Conservation (phyloP, 2,113 vertebrate species). For the Pantherophis guttatus region DNA sequence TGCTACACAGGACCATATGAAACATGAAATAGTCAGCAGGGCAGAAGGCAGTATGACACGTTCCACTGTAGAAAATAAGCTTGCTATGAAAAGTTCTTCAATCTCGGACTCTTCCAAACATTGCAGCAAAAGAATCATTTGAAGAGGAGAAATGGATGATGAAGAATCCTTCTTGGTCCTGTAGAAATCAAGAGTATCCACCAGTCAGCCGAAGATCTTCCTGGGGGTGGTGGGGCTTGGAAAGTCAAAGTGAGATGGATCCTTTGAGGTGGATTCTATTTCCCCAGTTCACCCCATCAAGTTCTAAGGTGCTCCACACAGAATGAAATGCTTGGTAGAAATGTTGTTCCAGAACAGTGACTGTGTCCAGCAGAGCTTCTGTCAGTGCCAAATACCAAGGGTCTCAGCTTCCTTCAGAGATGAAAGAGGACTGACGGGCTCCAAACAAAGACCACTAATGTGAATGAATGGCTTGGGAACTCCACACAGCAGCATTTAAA, state of each 20-base stretch:
- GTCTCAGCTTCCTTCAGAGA: slow-evolving; percentile 42
- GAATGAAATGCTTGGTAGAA: slow-evolving; percentile 23
- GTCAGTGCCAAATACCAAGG: slow-evolving; percentile 17
- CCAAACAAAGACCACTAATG: slow-evolving; percentile 37
- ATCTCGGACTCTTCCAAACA: slow-evolving; percentile 15
- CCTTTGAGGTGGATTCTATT: neutral
- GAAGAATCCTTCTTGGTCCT: slow-evolving; percentile 30
- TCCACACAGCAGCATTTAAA: slow-evolving; percentile 52
- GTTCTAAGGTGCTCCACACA: slow-evolving; percentile 35
- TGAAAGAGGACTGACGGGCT: slow-evolving; percentile 43
- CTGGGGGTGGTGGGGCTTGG: slow-evolving; percentile 16
- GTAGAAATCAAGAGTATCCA: neutral
- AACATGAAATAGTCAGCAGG: slow-evolving; percentile 21
- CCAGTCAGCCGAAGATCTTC: neutral
- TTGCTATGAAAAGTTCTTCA: neutral
- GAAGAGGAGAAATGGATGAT: slow-evolving; percentile 12
- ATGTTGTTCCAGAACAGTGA: slow-evolving; percentile 19
- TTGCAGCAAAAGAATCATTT: slow-evolving; percentile 21
- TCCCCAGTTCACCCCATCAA: neutral
- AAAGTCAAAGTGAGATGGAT: slow-evolving; percentile 6
- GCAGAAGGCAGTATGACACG: slow-evolving; percentile 16
- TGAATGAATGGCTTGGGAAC: slow-evolving; percentile 44
- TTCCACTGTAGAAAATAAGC: slow-evolving; percentile 4
- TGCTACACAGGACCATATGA: neutral
- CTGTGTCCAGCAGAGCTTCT: slow-evolving; percentile 13